These are phyloP conservation scores for Poeciliopsis presidionis DNA, from an alignment of 2,797 vertebrate species.

Conservation along the genomic window DNA sequence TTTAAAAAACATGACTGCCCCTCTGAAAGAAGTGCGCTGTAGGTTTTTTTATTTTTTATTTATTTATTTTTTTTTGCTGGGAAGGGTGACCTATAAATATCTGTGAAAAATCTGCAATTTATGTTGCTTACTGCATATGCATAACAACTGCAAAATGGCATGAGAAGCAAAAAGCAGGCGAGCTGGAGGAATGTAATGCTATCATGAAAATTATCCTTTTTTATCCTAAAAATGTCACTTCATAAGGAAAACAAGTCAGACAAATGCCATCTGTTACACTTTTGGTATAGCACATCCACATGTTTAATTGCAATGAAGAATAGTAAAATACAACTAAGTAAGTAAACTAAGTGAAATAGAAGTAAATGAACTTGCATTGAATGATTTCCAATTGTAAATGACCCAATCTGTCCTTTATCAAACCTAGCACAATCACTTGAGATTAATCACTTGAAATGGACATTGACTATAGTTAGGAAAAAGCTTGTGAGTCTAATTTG, in stretches of 20 bases:
- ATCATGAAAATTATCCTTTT: neutral
- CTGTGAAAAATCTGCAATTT: neutral
- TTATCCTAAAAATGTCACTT: neutral
- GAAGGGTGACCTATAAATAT: neutral
- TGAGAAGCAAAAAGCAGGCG: neutral
- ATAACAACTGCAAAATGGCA: neutral
- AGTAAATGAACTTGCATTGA: neutral
- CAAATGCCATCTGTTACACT: neutral
- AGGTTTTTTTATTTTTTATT: neutral
- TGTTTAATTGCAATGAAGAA: neutral
- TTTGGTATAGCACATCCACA: neutral
- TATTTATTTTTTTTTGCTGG: neutral
- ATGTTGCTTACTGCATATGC: neutral
- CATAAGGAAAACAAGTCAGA: neutral
- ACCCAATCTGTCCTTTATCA: neutral
- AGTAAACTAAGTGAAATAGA: neutral
- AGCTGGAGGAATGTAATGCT: neutral
- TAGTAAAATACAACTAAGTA: neutral
- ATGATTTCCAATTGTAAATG: neutral
- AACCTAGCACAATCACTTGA: neutral
- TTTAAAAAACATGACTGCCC: conserved; percentile 17
- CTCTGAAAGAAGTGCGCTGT: neutral
- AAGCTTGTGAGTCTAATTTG: neutral
- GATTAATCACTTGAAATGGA: neutral
- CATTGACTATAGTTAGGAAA: neutral